A percentile compares a stretch with the other conserved stretches of the same genome.
These are phyloP conservation scores for Creontiades dilutus DNA, from an alignment of 2,888 invertebrate species.

Conservation along the genomic window DNA sequence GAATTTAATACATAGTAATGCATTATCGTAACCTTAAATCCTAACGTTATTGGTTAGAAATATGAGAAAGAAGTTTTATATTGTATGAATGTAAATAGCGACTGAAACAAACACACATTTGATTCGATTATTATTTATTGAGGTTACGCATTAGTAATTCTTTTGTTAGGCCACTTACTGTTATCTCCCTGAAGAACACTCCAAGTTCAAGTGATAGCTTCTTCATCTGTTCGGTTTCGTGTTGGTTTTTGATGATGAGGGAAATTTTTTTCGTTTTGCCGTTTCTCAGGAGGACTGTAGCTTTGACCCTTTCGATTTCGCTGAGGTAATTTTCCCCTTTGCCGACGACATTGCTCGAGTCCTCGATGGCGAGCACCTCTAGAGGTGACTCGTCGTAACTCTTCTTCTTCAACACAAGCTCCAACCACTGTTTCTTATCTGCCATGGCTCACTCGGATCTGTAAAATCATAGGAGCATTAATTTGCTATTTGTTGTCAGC, in stretches of 20 bases:
- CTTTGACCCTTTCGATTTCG: constrained; percentile 55
- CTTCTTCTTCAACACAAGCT: constrained; percentile 31
- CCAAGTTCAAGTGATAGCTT: constrained; percentile 35
- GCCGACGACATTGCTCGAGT: constrained; percentile 7
- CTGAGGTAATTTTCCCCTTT: constrained; percentile 71
- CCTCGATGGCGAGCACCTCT: not conserved
- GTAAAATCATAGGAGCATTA: not conserved
- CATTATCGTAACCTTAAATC: no score
- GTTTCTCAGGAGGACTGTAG: constrained; percentile 58
- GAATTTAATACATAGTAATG: no score
- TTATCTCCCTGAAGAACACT: constrained; percentile 52
- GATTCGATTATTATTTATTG: not conserved
- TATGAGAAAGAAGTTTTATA: no score
- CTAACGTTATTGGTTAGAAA: no score
- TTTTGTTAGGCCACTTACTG: not conserved
- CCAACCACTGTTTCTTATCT: constrained; percentile 31
- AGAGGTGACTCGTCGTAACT: constrained; percentile 2
- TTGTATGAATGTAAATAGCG: no score
- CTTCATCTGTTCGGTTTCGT: constrained; percentile 41
- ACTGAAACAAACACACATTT: no score
- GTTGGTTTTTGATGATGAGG: constrained; percentile 65
- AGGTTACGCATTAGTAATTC: not conserved
- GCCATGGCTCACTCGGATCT: not conserved
- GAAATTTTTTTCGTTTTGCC: constrained; percentile 52
- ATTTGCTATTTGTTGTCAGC: no score